Evolutionary conservation across 2,888 invertebrate species (phyloP), one percentile per base, ranked within the genome.

Genomic region (Ochropacha duplaris): DNA sequence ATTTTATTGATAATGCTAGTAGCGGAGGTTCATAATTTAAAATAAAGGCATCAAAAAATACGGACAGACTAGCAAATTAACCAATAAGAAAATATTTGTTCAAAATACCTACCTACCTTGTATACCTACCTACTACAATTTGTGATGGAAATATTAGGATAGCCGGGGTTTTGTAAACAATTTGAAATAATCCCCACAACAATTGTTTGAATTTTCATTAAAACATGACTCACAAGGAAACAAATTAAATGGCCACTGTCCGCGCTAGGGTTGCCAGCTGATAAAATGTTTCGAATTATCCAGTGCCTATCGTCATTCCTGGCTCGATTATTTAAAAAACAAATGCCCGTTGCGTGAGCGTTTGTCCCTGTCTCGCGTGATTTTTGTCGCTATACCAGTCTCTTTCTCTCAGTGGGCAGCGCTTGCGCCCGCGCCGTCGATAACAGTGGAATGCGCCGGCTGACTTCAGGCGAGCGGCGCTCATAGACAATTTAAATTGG

Each of bases 401-500:
- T 72, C 81, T 75, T 70, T 90, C 78, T 36, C 66, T 57, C 69
- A 60, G 65, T 64, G 73, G 66, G 62, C 70, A 71, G 71, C 84
- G 78, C 80, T 80, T 86, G 90, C 88, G 86, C 83, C 81, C 76
- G 88, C 87, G 52, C 31, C 31, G 83, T 80, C 85, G 91, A 91
- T 92, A 92, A 89, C 83, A 78, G 74, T 74, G 90, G 91, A 92
- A 92, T 92, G 91, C 75, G 90, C 86, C 92, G 92, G 90, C 90
- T 87, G 85, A 90, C 89, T 91, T 91, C 90, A 92, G 87, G 86
- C 87, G 85, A 79, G 80, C 86, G 88, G 87, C 79, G 80, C 83
- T 90, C 91, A 91, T 92, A 92, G 92, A 91, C 87, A 86, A 90
- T 90, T 91, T 90, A 90, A 91, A 91, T 90, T 88, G 84, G 86